These are phyloP conservation scores for Bimastos eiseni DNA, from an alignment of 2,888 invertebrate species.

Conservation along the genomic window DNA sequence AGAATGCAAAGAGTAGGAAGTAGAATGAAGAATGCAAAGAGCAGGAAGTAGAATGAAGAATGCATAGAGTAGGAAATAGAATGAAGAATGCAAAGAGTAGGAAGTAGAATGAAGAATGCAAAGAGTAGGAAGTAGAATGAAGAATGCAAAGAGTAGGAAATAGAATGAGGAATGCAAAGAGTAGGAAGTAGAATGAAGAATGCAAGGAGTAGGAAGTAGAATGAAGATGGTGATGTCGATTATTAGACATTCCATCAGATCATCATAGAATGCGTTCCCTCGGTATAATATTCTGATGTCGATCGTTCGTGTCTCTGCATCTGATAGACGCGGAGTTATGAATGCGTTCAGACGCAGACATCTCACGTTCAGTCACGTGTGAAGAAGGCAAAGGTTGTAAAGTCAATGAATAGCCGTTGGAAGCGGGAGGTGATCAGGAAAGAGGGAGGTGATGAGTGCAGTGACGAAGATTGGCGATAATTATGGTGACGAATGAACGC, in stretches of 20 bases:
- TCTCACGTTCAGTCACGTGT: background rate
- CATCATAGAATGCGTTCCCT: too few relatives aligned
- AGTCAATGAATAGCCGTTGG: background rate
- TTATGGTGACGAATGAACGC: background rate
- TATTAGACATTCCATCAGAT: background rate
- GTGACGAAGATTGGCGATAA: background rate
- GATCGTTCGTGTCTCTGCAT: background rate
- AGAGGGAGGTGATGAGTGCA: background rate
- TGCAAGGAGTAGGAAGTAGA: too few relatives aligned
- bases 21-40: background rate
- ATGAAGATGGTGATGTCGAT: background rate
- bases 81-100: background rate
- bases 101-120: background rate
- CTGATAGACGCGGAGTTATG: background rate
- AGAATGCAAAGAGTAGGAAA: too few relatives aligned
- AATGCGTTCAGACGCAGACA: background rate
- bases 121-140: too few relatives aligned
- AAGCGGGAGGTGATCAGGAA: background rate
- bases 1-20: too few relatives aligned
- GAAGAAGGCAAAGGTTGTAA: background rate
- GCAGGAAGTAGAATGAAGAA: background rate
- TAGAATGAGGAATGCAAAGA: background rate
- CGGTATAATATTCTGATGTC: background rate
- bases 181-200: background rate
- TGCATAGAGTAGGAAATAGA: too few relatives aligned